phyloP scores from a whole-genome alignment of 2,888 invertebrate species.

The Phasia obesa region DNA sequence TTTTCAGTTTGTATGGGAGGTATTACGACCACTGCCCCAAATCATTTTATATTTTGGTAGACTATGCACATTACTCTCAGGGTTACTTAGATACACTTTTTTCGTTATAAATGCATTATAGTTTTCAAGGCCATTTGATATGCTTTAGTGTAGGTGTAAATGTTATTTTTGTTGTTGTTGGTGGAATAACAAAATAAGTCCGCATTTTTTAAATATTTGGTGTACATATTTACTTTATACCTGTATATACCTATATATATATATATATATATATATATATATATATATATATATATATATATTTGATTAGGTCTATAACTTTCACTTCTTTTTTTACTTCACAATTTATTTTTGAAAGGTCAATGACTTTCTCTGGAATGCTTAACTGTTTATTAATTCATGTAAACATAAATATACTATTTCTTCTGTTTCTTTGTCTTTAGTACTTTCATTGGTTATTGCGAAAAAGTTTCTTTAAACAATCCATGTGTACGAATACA shows the following conservation, averaged over 20 bases:
- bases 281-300: background rate
- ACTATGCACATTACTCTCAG: no score
- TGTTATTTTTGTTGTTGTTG: background rate
- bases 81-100: no score
- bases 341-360: conserved; percentile 22
- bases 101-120: no score
- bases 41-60: no score
- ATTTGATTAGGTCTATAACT: conserved; percentile 7
- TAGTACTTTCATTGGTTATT: background rate
- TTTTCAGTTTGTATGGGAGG: no score
- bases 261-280: background rate
- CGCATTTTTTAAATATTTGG: conserved; percentile 17
- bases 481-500: no score
- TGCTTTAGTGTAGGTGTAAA: conserved; percentile 8
- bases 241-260: no score
- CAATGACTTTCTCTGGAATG: conserved; percentile 39
- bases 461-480: background rate
- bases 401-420: conserved; percentile 49
- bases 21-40: no score
- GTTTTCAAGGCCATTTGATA: conserved; percentile 46
- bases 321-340: conserved; percentile 37
- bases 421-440: background rate
- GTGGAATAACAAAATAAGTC: background rate
- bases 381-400: conserved; percentile 27
- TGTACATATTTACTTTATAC: no score